Base-by-base conservation (phyloP, 2,888 invertebrate genomes). In the Ennomos quercinarius region DNA sequence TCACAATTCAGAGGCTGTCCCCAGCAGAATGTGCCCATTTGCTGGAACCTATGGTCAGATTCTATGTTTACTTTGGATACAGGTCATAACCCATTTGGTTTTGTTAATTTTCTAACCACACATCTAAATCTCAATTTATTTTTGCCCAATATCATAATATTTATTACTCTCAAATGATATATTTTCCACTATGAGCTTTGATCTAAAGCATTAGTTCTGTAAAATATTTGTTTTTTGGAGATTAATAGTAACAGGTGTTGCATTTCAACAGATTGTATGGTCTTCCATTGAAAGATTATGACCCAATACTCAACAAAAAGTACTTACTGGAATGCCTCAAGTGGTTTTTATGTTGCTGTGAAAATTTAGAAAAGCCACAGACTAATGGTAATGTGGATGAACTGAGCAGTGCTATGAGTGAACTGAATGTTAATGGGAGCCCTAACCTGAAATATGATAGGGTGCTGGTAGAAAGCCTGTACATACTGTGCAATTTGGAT, bases 251-350 rank as follows among this genome's bases (percentile, higher is more conserved):
- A 53, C 10, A 5, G 10, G 11, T 53, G 4, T 44, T 12, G 5
- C 8, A 10, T 13, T 12, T 40, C 13, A 10, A 40, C 83, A 96
- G 95, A 73, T 86, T 95, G 66, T 95, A 95, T 76, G 93, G 93
- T 61, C 89, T 93, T 68, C 86, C 93, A 27, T 64, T 93, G 4
- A 83, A 84, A 35, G 90, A 93, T 55, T 97, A 94, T 82, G 96
- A 96, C 78, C 93, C 95, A 35, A 93, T 94, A 47, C 93, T 97
- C 6, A 97, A 97, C 73, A 91, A 90, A 63, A 94, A 94, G 63
- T 95, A 96, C 77, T 82, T 96, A 49, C 86, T 94, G 61, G 96
- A 97, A 84, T 96, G 96, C 76, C 82, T 97, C 6, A 95, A 95
- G 76, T 93, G 94, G 74, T 89, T 95, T 55, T 83, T 96, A 0